Evolutionary conservation across 2,113 vertebrate species (phyloP), one percentile per base, ranked within the genome.

Genomic region (Scomber colias): DNA sequence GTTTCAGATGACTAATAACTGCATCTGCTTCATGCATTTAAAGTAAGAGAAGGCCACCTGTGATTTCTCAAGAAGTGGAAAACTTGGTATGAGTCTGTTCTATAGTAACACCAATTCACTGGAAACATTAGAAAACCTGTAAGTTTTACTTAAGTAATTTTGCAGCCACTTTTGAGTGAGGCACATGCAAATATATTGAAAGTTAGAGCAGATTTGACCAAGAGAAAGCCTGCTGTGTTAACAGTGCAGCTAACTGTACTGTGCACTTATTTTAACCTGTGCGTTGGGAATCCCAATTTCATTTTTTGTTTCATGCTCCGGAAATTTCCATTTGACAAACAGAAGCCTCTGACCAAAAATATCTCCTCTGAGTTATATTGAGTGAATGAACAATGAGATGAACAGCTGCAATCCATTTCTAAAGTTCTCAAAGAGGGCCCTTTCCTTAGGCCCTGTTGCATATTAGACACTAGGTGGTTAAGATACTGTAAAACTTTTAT

Each of bases 321-420:
- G 2, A n/a, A 63, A 1, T 44, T 44, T 40, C 44, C 1, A 3
- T 6, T 27, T 19, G 35, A 49, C 3, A 21, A 31, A 48, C 3
- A 5, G 14, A 83, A 88, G 75, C 76, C n/a, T 21, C 24, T 16
- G 21, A 16, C 48, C 40, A 50, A 4, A 71, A 6, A 30, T n/a
- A 49, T 11, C n/a, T 54, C 2, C 15, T 60, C 4, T 57, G 11
- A 62, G 15, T 63, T 63, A 50, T 14, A 48, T 8, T 75, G 11
- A 53, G 31, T 62, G 19, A 35, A 54, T 21, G 11, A 49, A 75
- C 2, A 14, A 11, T 35, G 27, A 50, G 10, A 16, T 21, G 46
- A 72, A 49, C 77, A 79, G 48, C 63, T 78, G 77, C 56, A 63
- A 12, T 13, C 15, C 2, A 3, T 2, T 13, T 15, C 5, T 59